These are phyloP conservation scores for Chlamydotis undulata DNA, from an alignment of 2,113 vertebrate genomes.

Conservation along the genomic window DNA sequence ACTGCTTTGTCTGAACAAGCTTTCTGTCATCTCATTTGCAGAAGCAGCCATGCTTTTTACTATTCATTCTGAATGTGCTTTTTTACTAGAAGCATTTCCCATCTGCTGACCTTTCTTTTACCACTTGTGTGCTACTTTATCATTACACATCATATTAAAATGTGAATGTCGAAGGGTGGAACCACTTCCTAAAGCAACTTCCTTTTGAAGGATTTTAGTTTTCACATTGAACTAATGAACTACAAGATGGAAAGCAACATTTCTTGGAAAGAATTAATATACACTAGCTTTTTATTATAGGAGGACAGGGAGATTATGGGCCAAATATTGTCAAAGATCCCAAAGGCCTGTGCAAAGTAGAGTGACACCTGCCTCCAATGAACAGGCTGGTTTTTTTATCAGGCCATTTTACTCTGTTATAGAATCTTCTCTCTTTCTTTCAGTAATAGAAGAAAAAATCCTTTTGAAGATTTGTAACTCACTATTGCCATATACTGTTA, in stretches of 20 bases:
- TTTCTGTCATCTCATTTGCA: not conserved
- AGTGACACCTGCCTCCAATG: not conserved
- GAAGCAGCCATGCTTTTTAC: not conserved
- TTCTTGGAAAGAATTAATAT: not conserved
- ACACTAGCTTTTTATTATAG: not conserved
- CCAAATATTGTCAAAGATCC: not conserved
- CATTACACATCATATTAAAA: no score
- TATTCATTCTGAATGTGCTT: not conserved
- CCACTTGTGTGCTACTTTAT: not conserved
- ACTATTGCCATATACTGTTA: not conserved
- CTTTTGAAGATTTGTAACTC: not conserved
- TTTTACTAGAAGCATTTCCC: slow-evolving; percentile 24
- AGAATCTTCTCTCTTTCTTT: not conserved
- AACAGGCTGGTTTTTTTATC: not conserved
- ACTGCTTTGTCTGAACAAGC: not conserved
- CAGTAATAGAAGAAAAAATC: not conserved
- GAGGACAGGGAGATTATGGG: not conserved
- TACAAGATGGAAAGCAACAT: not conserved
- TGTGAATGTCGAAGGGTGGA: slow-evolving; percentile 3
- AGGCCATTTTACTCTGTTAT: not conserved
- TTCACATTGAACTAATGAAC: slow-evolving; percentile 29
- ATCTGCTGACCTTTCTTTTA: slow-evolving; percentile 41
- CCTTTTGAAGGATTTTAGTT: slow-evolving; percentile 16
- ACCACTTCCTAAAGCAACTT: not conserved
- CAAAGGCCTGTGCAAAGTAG: not conserved